phyloP scores from a whole-genome alignment of 1,140 invertebrate genomes.

The Aporrectodea caliginosa region DNA sequence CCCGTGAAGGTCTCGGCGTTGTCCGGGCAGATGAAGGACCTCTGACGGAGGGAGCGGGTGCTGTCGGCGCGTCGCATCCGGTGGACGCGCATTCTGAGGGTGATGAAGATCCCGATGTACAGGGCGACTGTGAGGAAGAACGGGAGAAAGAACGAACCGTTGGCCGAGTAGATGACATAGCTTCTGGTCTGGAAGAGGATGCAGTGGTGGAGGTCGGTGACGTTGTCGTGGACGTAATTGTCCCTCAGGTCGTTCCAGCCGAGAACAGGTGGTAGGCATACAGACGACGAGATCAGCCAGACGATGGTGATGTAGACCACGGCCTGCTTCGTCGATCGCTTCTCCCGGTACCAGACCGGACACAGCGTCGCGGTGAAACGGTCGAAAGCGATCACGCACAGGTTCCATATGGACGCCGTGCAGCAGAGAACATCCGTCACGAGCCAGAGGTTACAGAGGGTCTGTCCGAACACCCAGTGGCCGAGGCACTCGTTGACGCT shows the following conservation, averaged over 20 bases:
- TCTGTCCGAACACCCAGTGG: constrained; percentile 52
- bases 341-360: constrained; percentile 53
- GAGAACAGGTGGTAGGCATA: constrained; percentile 40
- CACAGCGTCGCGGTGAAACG: constrained; percentile 54
- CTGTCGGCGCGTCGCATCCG: no score
- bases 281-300: constrained; percentile 39
- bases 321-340: constrained; percentile 43
- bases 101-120: constrained; percentile 91
- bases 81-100: constrained; percentile 35
- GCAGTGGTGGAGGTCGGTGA: constrained; percentile 44
- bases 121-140: constrained; percentile 95
- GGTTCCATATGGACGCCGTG: constrained; percentile 55
- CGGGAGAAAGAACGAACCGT: constrained; percentile 92
- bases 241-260: constrained; percentile 42
- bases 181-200: constrained; percentile 60
- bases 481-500: constrained; percentile 49
- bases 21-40: no score
- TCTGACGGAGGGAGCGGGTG: no score
- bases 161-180: constrained; percentile 92
- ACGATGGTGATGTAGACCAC: constrained; percentile 49
- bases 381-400: no score
- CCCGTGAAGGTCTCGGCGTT: no score
- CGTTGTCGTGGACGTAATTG: constrained; percentile 39
- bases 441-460: constrained; percentile 34
- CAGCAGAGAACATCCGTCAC: constrained; percentile 51